These are phyloP conservation scores for Beaufortia kweichowensis DNA, from an alignment of 2,113 vertebrate genomes.

Conservation along the genomic window DNA sequence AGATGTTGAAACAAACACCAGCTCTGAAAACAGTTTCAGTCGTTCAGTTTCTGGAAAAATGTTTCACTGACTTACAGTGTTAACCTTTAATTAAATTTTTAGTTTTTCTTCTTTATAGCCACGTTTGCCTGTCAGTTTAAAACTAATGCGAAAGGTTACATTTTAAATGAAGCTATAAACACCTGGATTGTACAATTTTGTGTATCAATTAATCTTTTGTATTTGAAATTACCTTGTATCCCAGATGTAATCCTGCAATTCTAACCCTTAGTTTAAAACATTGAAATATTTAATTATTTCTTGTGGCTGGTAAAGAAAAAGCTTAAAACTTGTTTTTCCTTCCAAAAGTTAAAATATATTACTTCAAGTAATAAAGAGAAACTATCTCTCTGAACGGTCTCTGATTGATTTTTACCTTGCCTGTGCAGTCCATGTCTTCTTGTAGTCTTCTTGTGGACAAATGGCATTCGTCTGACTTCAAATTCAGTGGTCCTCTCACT, in stretches of 20 bases:
- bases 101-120: no score
- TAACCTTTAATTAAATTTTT: background rate
- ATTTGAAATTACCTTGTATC: background rate
- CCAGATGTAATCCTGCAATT: background rate
- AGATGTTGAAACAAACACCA: background rate
- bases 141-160: background rate
- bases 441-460: conserved; percentile 44
- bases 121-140: background rate
- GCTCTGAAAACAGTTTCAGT: background rate
- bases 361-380: background rate
- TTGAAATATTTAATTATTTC: no score
- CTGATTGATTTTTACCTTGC: conserved; percentile 58
- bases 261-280: background rate
- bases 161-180: background rate
- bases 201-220: background rate
- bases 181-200: background rate
- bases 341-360: no score
- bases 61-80: background rate
- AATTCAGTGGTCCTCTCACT: background rate
- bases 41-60: background rate
- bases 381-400: background rate
- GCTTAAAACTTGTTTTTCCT: no score
- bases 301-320: no score
- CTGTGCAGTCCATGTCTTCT: conserved; percentile 53
- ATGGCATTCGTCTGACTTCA: conserved; percentile 45